A percentile compares a stretch with the other conserved stretches of the same genome.
Conservation (phyloP, 37 sponge, comb jelly and placozoan species). For the Diacarnus erythraeanus region DNA sequence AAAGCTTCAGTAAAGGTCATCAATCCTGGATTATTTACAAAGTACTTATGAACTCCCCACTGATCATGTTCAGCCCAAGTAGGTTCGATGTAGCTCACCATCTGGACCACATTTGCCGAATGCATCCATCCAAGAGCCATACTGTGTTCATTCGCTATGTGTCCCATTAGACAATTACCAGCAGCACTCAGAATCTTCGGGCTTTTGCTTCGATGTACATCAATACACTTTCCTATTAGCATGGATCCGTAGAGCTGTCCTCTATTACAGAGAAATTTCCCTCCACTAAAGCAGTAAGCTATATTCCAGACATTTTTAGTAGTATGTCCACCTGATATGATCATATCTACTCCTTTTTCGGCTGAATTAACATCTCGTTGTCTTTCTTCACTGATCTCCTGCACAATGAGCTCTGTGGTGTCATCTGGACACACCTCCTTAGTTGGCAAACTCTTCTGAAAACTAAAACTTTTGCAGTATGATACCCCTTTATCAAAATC, state of each 20-base stretch:
- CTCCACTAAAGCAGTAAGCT: constrained; percentile 44
- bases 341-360: constrained; percentile 63
- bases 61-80: constrained; percentile 73
- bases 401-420: constrained; percentile 32
- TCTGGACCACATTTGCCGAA: constrained; percentile 64
- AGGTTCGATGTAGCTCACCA: constrained; percentile 59
- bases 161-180: constrained; percentile 67
- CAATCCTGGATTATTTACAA: constrained; percentile 56
- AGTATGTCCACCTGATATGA: constrained; percentile 72
- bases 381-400: constrained; percentile 35
- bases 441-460: not conserved
- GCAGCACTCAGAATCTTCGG: constrained; percentile 68
- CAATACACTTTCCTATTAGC: not conserved
- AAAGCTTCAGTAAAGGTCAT: constrained; percentile 57
- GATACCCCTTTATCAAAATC: constrained; percentile 40
- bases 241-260: constrained; percentile 36
- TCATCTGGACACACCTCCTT: constrained; percentile 45
- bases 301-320: constrained; percentile 56
- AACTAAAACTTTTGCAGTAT: not conserved
- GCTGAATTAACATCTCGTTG: not conserved
- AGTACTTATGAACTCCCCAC: constrained; percentile 76
- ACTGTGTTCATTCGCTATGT: constrained; percentile 31
- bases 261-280: constrained; percentile 24
- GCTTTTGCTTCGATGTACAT: constrained; percentile 2
- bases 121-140: constrained; percentile 85